A percentile compares a stretch with the other conserved stretches of the same genome.
Conservation (phyloP, 1,140 invertebrate species). For the Sinella curviseta region DNA sequence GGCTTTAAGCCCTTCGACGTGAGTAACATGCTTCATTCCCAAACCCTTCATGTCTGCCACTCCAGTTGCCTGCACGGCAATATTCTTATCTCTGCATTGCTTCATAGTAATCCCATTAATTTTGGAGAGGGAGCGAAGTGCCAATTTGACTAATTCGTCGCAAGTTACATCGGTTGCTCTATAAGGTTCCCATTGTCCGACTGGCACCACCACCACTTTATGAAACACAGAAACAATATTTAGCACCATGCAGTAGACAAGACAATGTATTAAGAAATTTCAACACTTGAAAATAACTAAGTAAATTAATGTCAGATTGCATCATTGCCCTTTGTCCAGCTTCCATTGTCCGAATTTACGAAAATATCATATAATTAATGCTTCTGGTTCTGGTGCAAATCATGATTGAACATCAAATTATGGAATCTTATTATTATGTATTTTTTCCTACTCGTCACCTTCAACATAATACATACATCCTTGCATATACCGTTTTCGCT, state of each 20-base stretch:
- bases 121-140: neutral
- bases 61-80: neutral
- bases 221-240: neutral
- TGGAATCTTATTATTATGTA: too few species aligned
- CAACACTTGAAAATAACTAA: too few species aligned
- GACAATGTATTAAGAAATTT: too few species aligned
- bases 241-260: too few species aligned
- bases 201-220: neutral
- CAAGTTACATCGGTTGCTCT: neutral
- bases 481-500: too few species aligned
- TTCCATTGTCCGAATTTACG: neutral
- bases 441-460: too few species aligned
- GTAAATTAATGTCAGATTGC: neutral
- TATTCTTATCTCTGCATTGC: neutral
- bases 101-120: neutral
- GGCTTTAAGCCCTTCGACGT: neutral
- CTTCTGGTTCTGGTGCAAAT: too few species aligned
- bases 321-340: neutral
- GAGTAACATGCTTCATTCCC: conserved; percentile 15
- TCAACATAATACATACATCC: too few species aligned
- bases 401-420: too few species aligned
- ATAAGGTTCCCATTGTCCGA: neutral
- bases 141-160: conserved; percentile 3
- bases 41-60: conserved; percentile 2
- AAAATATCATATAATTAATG: too few species aligned